Evolutionary conservation across 2,113 vertebrate genomes (phyloP).

Genomic region (Chaetura pelagica): DNA sequence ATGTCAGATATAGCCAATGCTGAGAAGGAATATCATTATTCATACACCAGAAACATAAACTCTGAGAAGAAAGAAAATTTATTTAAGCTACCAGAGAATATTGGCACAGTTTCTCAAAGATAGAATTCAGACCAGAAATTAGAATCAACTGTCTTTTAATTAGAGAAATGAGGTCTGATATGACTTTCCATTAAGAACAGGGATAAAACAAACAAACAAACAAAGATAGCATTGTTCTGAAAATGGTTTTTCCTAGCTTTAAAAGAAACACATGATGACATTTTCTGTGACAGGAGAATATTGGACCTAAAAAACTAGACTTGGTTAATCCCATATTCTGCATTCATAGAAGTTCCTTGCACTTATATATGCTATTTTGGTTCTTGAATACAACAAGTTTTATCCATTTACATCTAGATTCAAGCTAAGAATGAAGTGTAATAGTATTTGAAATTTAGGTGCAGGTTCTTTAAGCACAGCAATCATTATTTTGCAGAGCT

Average conservation of each 20-base stretch:
- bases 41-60: background rate
- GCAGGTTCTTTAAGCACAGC: background rate
- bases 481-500: background rate
- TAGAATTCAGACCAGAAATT: background rate
- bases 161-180: background rate
- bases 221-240: background rate
- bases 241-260: background rate
- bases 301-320: background rate
- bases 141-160: background rate
- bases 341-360: background rate
- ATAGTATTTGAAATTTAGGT: background rate
- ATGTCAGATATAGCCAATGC: background rate
- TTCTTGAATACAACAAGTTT: background rate
- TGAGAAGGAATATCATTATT: background rate
- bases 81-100: background rate
- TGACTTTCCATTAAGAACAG: background rate
- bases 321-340: background rate
- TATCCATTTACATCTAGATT: background rate
- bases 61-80: background rate
- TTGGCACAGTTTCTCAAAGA: background rate
- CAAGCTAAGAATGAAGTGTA: background rate
- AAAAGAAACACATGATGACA: background rate
- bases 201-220: background rate
- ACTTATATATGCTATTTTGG: background rate
- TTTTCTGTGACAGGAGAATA: background rate